Percentiles rank a stretch among this genome's conserved stretches.
phyloP scores from a whole-genome alignment of 2,113 vertebrate species.

The Hippocampus zosterae region DNA sequence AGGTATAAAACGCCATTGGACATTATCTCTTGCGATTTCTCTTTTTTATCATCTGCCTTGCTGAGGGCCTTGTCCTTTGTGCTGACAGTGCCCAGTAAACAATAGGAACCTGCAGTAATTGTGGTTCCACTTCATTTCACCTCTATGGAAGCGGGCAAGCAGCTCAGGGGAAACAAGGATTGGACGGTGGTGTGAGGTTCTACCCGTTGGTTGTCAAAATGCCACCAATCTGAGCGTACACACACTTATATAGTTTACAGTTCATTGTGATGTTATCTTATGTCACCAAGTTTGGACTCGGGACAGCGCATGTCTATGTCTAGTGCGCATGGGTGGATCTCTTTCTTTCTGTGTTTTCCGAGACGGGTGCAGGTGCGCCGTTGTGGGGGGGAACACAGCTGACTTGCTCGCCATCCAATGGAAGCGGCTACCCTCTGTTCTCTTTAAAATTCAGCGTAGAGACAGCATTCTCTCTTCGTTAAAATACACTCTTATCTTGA shows the following conservation, averaged over 20 bases:
- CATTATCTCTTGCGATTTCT: background rate
- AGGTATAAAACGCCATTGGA: constrained; percentile 19
- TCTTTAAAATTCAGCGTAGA: no score
- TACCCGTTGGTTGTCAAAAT: constrained; percentile 5
- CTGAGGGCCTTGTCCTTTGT: constrained; percentile 30
- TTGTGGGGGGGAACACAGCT: no score
- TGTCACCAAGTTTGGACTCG: no score
- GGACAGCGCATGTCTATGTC: no score
- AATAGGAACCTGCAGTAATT: constrained; percentile 53
- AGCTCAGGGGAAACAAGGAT: constrained; percentile 22
- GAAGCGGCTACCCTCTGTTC: no score
- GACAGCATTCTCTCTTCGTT: no score
- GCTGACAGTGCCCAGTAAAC: constrained; percentile 45
- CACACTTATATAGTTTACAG: constrained; percentile 1
- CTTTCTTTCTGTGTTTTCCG: no score
- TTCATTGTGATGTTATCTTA: background rate
- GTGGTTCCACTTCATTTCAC: constrained; percentile 52
- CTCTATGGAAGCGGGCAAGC: constrained; percentile 33
- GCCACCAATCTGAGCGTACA: constrained; percentile 12
- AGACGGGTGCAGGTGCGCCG: no score
- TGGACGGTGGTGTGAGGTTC: constrained; percentile 13
- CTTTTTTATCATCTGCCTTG: constrained; percentile 1
- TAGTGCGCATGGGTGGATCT: no score
- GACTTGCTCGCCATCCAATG: no score
- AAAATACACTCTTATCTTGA: no score